A percentile compares a stretch with the other conserved stretches of the same genome.
Evolutionary conservation across 2,797 vertebrate species (phyloP).

Genomic region (Xenentodon cancila): DNA sequence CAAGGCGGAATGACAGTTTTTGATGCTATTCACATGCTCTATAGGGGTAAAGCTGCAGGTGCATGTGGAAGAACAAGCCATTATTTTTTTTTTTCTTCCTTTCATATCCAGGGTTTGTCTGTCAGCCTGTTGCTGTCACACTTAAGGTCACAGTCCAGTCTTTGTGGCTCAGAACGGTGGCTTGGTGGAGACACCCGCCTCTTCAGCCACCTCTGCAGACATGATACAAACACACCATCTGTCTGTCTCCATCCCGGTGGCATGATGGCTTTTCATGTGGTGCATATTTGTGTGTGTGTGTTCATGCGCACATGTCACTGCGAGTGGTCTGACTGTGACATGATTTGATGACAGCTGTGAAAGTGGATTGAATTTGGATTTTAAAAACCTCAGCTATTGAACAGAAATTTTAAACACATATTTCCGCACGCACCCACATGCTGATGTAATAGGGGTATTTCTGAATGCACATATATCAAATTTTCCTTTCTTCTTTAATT

Average conservation of each 20-base stretch:
- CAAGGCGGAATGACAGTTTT: too few relatives aligned
- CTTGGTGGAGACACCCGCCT: slow-evolving; percentile 9
- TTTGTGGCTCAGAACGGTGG: slow-evolving; percentile 45
- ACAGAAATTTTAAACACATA: slow-evolving; percentile 3
- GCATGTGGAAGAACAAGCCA: not conserved
- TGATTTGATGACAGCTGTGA: slow-evolving; percentile 45
- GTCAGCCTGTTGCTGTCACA: slow-evolving; percentile 18
- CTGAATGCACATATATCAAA: slow-evolving; percentile 7
- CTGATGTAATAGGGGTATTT: not conserved
- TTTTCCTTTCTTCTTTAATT: slow-evolving; percentile 7
- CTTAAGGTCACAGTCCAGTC: slow-evolving; percentile 37
- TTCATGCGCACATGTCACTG: slow-evolving; percentile 20
- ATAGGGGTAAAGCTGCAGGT: not conserved
- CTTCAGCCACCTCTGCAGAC: slow-evolving; percentile 16
- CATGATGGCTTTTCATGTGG: slow-evolving; percentile 20
- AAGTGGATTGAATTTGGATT: slow-evolving; percentile 25
- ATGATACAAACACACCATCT: slow-evolving; percentile 54
- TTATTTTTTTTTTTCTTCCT: not conserved
- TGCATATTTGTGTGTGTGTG: slow-evolving; percentile 27
- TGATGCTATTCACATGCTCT: too few relatives aligned
- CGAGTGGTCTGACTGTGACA: slow-evolving; percentile 38
- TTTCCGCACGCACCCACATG: not conserved
- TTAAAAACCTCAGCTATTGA: slow-evolving; percentile 14
- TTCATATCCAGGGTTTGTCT: slow-evolving; percentile 10
- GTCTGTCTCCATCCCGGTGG: slow-evolving; percentile 45